These are phyloP conservation scores for Larimichthys polyactis DNA, from an alignment of 2,113 vertebrate genomes.

Conservation along the genomic window DNA sequence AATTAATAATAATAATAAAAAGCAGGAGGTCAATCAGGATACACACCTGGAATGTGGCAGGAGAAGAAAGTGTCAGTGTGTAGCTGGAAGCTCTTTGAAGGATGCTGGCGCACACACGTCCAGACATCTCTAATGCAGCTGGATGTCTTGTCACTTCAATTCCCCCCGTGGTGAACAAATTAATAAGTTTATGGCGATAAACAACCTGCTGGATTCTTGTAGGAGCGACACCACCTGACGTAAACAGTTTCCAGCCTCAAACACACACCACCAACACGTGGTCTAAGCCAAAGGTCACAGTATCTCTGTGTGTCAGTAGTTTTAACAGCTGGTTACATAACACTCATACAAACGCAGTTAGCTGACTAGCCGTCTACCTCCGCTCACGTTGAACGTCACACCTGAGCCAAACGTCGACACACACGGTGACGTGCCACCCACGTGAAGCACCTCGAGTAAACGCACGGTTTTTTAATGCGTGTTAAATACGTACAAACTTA, in stretches of 20 bases:
- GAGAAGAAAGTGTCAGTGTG: slow-evolving; percentile 29
- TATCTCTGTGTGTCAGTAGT: fast-evolving
- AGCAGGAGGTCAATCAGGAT: not conserved
- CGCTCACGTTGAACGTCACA: not conserved
- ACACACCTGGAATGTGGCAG: slow-evolving; percentile 53
- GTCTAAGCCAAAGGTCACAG: not conserved
- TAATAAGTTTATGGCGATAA: not conserved
- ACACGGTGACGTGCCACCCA: fast-evolving
- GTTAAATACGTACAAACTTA: slow-evolving; percentile 17
- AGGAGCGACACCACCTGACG: not conserved
- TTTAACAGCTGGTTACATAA: too few relatives aligned
- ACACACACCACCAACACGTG: not conserved
- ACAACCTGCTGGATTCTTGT: too few relatives aligned
- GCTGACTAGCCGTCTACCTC: slow-evolving; percentile 16
- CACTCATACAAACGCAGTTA: not conserved
- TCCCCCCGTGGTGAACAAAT: not conserved
- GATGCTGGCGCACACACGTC: slow-evolving; percentile 71
- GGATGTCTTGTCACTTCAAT: slow-evolving; percentile 1
- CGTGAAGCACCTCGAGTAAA: not conserved
- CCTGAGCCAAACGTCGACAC: not conserved
- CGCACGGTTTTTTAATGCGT: too few relatives aligned
- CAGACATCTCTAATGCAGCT: slow-evolving; percentile 70
- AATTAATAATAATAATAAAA: too few relatives aligned
- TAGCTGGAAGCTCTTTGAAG: slow-evolving; percentile 64
- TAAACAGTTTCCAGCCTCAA: fast-evolving